Percentiles rank a stretch among this genome's conserved stretches.
These are phyloP conservation scores for Micromys minutus DNA, from an alignment of 2,113 vertebrate genomes.

Conservation along the genomic window DNA sequence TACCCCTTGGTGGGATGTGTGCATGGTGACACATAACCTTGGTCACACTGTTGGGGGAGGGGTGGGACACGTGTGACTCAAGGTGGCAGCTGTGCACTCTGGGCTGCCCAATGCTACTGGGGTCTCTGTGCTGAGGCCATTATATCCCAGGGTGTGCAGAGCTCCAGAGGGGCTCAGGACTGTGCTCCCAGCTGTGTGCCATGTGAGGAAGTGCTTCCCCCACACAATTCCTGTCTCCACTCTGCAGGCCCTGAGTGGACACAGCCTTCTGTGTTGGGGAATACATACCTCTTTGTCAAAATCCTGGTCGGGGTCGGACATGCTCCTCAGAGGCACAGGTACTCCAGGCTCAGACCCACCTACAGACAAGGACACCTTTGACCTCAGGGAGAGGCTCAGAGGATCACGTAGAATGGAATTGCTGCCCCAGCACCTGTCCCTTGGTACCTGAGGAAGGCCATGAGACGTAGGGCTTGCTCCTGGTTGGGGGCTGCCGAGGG, in stretches of 20 bases:
- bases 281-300: constrained; percentile 93
- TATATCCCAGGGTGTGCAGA: too few species aligned
- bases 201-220: too few species aligned
- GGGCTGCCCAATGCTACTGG: not conserved
- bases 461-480: constrained; percentile 93
- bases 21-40: not conserved
- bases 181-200: not conserved
- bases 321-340: constrained; percentile 89
- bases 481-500: constrained; percentile 87
- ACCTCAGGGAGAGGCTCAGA: not conserved
- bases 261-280: rapidly evolving
- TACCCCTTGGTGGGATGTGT: not conserved
- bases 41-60: too few species aligned
- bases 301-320: constrained; percentile 93
- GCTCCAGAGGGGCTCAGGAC: not conserved
- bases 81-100: not conserved
- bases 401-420: too few species aligned
- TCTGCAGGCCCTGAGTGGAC: rapidly evolving
- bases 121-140: not conserved
- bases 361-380: constrained; percentile 53
- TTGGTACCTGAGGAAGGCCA: constrained; percentile 93
- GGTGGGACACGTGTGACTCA: not conserved
- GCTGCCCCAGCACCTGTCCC: not conserved
- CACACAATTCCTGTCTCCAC: rapidly evolving
- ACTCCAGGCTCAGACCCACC: constrained; percentile 89